Evolutionary conservation across 2,888 invertebrate genomes (phyloP), one percentile per base, ranked within the genome.

Genomic region (Catonia carolina): DNA sequence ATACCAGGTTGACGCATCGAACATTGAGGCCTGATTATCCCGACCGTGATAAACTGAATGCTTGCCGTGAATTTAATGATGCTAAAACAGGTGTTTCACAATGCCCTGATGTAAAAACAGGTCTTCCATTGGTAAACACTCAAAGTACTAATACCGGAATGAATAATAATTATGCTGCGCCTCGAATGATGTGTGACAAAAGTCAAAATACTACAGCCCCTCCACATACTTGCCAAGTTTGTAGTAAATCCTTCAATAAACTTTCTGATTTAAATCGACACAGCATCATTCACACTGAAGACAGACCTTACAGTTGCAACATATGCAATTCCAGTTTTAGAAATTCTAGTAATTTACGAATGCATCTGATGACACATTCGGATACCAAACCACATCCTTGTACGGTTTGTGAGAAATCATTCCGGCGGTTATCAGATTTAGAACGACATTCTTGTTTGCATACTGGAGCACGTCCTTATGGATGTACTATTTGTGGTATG

Each of bases 381-480:
- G 63, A 63, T 58, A 58, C 60, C 18, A 64, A 63, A 22, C 63
- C 64, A 1, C 62, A 62, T 59, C 62, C 62, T 7, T 64, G 64
- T 42, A 55, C 55, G 14, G 50, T 62, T 42, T 64, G 64, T 56
- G 63, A 62, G 12, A 64, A 63, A 56, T 64, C 64, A 1, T 64
- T 64, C 42, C 58, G 63, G 6, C 55, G 64, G 12, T 61, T 61
- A 1, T 62, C 63, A 14, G 64, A 64, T 45, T 53, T 64, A 15
- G 61, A 62, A 23, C 58, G 63, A 0, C 64, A 64, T 35, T 58
- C 61, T 18, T 59, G 63, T 53, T 61, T 60, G 12, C 69, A 69
- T 49, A 69, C 69, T 1, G 68, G 68, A 14, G 69, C 69, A 49
- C 62, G 65, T 47, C 68, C 68, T 1, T 69, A 67, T 56, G 56